Base-by-base conservation (phyloP, 2,797 vertebrate species). In the Karalla daura region DNA sequence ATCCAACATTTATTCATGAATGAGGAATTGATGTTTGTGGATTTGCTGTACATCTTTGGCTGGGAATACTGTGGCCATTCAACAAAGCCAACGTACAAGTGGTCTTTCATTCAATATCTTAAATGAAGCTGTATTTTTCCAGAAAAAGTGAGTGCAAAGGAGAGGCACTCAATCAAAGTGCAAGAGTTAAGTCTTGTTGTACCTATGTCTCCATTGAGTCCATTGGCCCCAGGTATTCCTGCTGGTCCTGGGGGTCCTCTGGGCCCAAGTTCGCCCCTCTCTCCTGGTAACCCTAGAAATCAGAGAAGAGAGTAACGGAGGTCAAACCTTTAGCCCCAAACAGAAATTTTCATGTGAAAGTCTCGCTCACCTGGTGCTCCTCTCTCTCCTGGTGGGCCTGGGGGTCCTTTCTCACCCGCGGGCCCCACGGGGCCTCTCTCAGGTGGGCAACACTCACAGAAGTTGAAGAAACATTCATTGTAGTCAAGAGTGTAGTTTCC, bases 391-490 rank as follows among this genome's bases (percentile, higher is more conserved):
- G 71, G 80, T 3, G 85, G 90, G 52, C 89, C 91, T 0, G 74
- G 46, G 25, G 35, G 70, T n/a, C 90, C 88, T 17, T 8, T 69
- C 14, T 88, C 89, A 46, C 92, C 93, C 0, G 73, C 83, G 15
- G 93, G 93, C 52, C 96, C 97, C 20, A 78, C 78, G 0, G 91
- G 93, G 1, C 95, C 96, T 25, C n/a, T 74, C 6, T 87, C 62
- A 4, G 95, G 88, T 0, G 93, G 92, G 82, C 97, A 99, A 79
- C 97, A 99, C 74, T 95, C 96, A 59, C 97, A 99, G 81, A 97
- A 93, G 85, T 99, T 98, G 83, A 95, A 95, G 89, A 96, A 95
- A 83, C 96, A 97, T 71, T 96, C 95, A 0, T 88, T 94, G 1
- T 93, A 84, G 70, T 97, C 95, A 0, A 97, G 85, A 0, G 95